phyloP scores from a whole-genome alignment of 2,888 invertebrate genomes.

The Lycia hirtaria region DNA sequence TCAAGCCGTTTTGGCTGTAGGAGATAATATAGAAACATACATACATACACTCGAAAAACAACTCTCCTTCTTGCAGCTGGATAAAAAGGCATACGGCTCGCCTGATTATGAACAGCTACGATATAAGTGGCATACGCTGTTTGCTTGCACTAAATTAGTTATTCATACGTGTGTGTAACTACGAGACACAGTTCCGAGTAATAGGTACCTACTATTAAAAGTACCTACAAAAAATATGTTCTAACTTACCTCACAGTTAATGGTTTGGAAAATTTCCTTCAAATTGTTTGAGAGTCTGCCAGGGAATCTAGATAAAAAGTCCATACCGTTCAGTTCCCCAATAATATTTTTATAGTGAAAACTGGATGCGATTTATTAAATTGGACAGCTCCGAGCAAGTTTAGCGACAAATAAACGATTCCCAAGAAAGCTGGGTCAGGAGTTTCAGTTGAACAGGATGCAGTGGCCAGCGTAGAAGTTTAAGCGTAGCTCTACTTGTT shows the following conservation, averaged over 20 bases:
- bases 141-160: no score
- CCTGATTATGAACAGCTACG: no score
- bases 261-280: conserved; percentile 17
- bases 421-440: conserved; percentile 19
- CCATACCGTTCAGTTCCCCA: conserved; percentile 3
- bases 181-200: no score
- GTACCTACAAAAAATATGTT: no score
- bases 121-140: no score
- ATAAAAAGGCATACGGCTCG: no score
- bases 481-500: not conserved
- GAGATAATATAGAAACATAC: no score
- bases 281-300: conserved; percentile 16
- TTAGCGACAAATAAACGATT: conserved; percentile 36
- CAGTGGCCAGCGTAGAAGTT: not conserved
- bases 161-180: no score
- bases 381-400: conserved; percentile 31
- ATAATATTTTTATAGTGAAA: conserved; percentile 29
- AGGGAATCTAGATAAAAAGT: conserved; percentile 19
- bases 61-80: no score
- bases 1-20: no score
- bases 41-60: no score
- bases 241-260: not conserved
- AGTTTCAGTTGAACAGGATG: conserved; percentile 18
- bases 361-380: conserved; percentile 37
- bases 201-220: no score